These are phyloP conservation scores for Platyura marginata DNA, from an alignment of 1,140 invertebrate genomes.

Conservation along the genomic window DNA sequence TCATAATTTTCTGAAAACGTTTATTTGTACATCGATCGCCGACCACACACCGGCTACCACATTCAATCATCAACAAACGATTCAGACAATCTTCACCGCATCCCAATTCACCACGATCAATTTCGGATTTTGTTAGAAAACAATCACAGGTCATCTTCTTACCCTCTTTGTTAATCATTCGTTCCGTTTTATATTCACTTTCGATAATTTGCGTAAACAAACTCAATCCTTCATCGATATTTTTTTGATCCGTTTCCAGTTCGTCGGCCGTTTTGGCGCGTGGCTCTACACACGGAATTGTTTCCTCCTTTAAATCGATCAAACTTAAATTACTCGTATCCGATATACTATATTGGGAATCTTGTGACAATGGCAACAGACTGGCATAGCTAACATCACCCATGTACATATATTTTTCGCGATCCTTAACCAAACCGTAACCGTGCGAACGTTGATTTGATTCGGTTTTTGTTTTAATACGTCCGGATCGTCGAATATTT, in stretches of 20 bases:
- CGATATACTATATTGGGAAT: background rate
- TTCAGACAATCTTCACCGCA: slow-evolving; percentile 95
- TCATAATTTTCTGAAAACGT: slow-evolving; percentile 76
- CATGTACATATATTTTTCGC: slow-evolving; percentile 4
- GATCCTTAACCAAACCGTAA: slow-evolving; percentile 32
- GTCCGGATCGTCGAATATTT: slow-evolving; percentile 26
- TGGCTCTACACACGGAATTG: background rate
- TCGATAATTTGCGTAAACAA: slow-evolving; percentile 64
- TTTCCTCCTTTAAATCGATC: background rate
- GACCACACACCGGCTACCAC: slow-evolving; percentile 75
- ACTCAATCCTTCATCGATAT: slow-evolving; percentile 43
- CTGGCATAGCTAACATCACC: background rate
- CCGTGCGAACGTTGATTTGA: slow-evolving; percentile 34
- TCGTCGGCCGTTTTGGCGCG: slow-evolving; percentile 11
- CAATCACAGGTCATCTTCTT: slow-evolving; percentile 93
- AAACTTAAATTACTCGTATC: background rate
- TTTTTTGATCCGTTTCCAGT: slow-evolving; percentile 12
- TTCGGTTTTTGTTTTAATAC: slow-evolving; percentile 36
- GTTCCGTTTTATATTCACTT: slow-evolving; percentile 67
- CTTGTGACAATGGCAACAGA: no score
- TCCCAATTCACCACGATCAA: slow-evolving; percentile 59
- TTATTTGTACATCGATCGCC: slow-evolving; percentile 83
- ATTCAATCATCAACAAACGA: slow-evolving; percentile 94
- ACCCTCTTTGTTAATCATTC: slow-evolving; percentile 69
- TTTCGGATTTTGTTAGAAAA: slow-evolving; percentile 73